Evolutionary conservation across 2,113 vertebrate genomes (phyloP), one percentile per base, ranked within the genome.

Genomic region (Lutjanus erythropterus): DNA sequence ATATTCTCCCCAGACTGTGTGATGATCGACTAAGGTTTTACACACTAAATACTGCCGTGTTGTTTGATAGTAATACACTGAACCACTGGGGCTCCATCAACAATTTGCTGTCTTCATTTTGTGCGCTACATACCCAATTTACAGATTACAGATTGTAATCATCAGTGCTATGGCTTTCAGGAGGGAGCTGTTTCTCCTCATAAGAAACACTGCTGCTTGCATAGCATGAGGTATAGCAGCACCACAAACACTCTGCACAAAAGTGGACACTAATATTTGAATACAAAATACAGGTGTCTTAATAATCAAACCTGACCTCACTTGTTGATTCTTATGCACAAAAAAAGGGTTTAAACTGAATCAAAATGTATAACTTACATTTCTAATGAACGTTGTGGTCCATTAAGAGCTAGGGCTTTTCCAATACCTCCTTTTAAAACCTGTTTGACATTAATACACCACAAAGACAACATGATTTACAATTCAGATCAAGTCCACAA

Each of bases 11-110:
- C 67, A 77, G 86, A 71, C 59, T 65, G 55, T 86, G 59, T 79
- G 76, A 80, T 81, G 83, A 44, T 80, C 44, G 37, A 88, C 65
- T 74, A 87, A 42, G 21, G 50, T 81, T 91, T 86, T 85, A 84
- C 81, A 90, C 69, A 86, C 88, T 85, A 93, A 96, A 96, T 95
- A 96, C 95, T 96, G 95, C 87, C 83, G 64, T 58, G 76, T 86
- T 92, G 83, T 93, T 94, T 84, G 44, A 75, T 82, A 89, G 92
- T 89, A 94, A 94, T 88, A 94, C 91, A 87, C 77, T 71, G 74
- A 87, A 91, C 74, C 80, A 59, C 68, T 35, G 31, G 59, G 81
- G 83, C 73, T 87, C 53, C 52, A 46, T 89, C 66, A 68, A 66
- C 33, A 66, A 78, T 73, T 86, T 56, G 53, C 33, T 29, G 62